These are phyloP conservation scores for Netelia virgata DNA, from an alignment of 2,888 invertebrate genomes.

Conservation along the genomic window DNA sequence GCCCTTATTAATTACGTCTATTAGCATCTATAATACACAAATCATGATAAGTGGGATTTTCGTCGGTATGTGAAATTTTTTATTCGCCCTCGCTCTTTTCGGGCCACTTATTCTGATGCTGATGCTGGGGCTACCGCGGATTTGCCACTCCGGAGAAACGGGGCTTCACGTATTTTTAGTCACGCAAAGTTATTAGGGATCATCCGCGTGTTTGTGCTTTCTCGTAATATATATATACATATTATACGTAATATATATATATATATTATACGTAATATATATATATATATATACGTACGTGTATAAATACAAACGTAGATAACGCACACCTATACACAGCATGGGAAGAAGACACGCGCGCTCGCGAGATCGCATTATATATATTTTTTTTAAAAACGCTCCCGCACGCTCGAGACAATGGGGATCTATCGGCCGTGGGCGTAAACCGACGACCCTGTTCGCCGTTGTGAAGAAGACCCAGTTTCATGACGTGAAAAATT, in stretches of 20 bases:
- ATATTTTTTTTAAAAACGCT: constrained; percentile 30
- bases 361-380: constrained; percentile 57
- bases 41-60: constrained; percentile 67
- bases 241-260: no score
- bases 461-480: constrained; percentile 67
- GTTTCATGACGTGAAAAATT: constrained; percentile 69
- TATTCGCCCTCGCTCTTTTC: constrained; percentile 32
- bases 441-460: constrained; percentile 65
- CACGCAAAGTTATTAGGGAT: constrained; percentile 69
- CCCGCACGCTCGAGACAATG: constrained; percentile 67
- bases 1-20: constrained; percentile 67
- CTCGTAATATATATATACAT: constrained; percentile 20
- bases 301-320: constrained; percentile 22
- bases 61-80: constrained; percentile 39
- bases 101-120: not conserved
- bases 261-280: constrained; percentile 40
- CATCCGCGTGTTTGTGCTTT: constrained; percentile 63
- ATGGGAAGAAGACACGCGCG: constrained; percentile 63
- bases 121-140: constrained; percentile 58
- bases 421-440: constrained; percentile 68
- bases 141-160: constrained; percentile 59
- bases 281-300: constrained; percentile 20
- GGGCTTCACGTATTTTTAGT: constrained; percentile 59
- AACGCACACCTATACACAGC: constrained; percentile 2
- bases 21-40: constrained; percentile 69